Base-by-base conservation (phyloP, 2,797 vertebrate genomes). In the Sparus aurata region DNA sequence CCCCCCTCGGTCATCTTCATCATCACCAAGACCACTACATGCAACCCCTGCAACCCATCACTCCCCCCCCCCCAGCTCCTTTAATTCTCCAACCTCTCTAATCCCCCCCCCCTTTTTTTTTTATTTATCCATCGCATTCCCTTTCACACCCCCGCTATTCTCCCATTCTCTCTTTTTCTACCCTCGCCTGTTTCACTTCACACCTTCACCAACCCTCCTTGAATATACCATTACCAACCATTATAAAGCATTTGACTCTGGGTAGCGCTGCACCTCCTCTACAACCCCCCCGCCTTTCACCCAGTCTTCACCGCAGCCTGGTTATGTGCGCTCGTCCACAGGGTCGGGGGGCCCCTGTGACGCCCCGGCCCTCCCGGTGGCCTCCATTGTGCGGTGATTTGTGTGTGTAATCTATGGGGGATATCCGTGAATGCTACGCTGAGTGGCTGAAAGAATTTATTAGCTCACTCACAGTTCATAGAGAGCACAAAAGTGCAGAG, bases 401-500 rank as follows among this genome's bases (percentile, higher is more conserved):
- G 97, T 98, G 97, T 96, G 91, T 94, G 95, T 96, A 97, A 97
- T 97, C 96, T 98, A 96, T 92, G 94, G 94, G 94, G 95, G 96
- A 96, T 96, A 95, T 95, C 95, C 89, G 93, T 95, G 96, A 97
- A 97, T 96, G 96, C 96, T 96, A 94, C 88, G 95, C 96, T 94
- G 97, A 98, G 96, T 95, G 95, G 96, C 95, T 95, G 87, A 95
- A 96, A 96, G 96, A 96, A 97, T 98, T 98, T 97, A 98, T 97
- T 96, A 97, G 96, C 96, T 96, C 97, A 95, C 96, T 97, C 95
- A 95, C 96, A 97, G 96, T 97, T 97, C 94, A 93, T 95, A 94
- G 97, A 97, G 96, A 96, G 95, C 93, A 96, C 97, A 97, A 97
- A 97, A 96, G 96, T 96, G 95, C 96, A 93, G 95, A 97, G 97